A percentile compares a stretch with the other conserved stretches of the same genome.
phyloP scores from a whole-genome alignment of 2,797 vertebrate genomes.

The Anas bahamensis region DNA sequence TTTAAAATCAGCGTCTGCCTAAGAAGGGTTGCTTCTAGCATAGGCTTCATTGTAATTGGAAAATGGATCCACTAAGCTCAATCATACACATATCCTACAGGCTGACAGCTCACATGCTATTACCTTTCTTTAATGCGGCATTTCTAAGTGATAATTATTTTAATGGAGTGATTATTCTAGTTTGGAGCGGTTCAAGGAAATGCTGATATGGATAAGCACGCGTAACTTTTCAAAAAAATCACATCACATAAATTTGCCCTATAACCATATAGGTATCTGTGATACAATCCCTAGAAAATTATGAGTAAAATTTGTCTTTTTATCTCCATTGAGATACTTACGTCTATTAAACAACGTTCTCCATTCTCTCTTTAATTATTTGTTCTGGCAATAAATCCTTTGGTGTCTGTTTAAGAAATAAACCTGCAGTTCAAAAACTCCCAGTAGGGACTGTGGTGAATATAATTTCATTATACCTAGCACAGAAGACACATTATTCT shows the following conservation, averaged over 20 bases:
- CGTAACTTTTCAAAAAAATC: background rate
- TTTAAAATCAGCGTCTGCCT: constrained; percentile 3
- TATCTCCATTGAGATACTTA: background rate
- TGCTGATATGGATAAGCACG: background rate
- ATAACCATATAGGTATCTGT: background rate
- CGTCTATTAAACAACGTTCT: constrained; percentile 1
- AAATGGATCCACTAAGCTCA: background rate
- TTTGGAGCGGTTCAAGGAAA: background rate
- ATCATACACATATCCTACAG: background rate
- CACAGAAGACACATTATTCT: constrained; percentile 9
- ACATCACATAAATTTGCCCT: background rate
- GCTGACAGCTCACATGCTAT: constrained; percentile 10
- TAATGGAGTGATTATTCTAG: background rate
- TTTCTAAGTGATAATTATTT: constrained; percentile 46
- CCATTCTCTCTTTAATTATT: constrained; percentile 46
- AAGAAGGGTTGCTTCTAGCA: background rate
- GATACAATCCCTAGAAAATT: background rate
- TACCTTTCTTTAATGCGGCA: background rate
- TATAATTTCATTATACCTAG: constrained; percentile 10
- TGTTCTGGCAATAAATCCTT: constrained; percentile 33
- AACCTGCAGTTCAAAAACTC: constrained; percentile 28
- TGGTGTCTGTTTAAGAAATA: constrained; percentile 1
- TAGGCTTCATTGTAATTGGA: background rate
- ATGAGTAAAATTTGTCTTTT: background rate
- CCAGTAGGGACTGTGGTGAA: constrained; percentile 18